Conservation (phyloP, 2,888 invertebrate genomes). For the Junonia oenone region DNA sequence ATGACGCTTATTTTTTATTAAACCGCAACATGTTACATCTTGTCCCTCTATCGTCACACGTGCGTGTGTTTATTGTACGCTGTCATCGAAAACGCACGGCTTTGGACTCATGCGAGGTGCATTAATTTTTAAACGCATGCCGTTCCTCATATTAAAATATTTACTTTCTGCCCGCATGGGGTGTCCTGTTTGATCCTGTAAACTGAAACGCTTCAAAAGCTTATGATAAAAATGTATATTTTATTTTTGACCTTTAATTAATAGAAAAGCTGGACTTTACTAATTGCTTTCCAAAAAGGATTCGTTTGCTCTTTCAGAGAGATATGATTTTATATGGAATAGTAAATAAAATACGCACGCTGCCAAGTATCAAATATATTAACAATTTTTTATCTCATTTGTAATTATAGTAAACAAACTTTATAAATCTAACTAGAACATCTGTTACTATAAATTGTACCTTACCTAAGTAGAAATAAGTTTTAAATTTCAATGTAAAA, state of each 20-base stretch:
- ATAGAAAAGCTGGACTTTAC: no score
- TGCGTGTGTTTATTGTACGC: conserved; percentile 38
- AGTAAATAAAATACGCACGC: no score
- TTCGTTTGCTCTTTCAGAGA: no score
- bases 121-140: conserved; percentile 28
- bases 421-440: no score
- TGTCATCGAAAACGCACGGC: conserved; percentile 36
- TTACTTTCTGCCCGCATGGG: conserved; percentile 26
- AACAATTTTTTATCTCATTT: no score
- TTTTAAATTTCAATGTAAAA: no score
- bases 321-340: no score
- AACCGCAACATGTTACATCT: conserved; percentile 6
- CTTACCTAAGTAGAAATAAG: no score
- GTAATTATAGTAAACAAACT: no score
- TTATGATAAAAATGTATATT: background rate
- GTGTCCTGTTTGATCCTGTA: conserved; percentile 14
- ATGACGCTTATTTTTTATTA: background rate
- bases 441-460: no score
- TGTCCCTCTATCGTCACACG: conserved; percentile 27
- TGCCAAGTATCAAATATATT: no score
- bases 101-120: conserved; percentile 25
- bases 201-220: background rate
- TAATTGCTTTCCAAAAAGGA: no score
- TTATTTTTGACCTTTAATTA: background rate
- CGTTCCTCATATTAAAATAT: conserved; percentile 29